A percentile compares a stretch with the other conserved stretches of the same genome.
phyloP scores from a whole-genome alignment of 37 sponge, comb jelly and placozoan genomes.

The Diacarnus erythraeanus region DNA sequence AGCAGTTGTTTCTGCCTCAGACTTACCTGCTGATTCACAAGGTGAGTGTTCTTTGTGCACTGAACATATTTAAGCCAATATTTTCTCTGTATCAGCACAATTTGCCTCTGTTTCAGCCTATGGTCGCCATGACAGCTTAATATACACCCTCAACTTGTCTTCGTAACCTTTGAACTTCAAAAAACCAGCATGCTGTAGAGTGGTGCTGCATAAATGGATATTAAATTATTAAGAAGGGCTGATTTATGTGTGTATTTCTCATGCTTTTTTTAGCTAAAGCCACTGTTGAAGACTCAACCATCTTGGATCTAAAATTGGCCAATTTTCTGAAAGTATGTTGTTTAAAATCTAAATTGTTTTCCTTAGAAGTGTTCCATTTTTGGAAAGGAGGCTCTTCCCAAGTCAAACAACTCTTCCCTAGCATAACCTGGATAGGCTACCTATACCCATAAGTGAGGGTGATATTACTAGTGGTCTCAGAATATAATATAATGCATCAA shows the following conservation, averaged over 20 bases:
- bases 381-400: too few relatives aligned
- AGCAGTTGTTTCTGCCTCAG: too few relatives aligned
- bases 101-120: neutral
- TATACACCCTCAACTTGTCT: neutral
- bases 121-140: neutral
- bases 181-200: neutral
- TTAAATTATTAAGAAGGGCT: neutral
- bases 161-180: neutral
- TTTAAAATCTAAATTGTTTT: too few relatives aligned
- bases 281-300: neutral
- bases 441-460: too few relatives aligned
- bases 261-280: neutral
- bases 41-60: neutral
- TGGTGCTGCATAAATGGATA: neutral
- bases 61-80: neutral
- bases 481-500: too few relatives aligned
- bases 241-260: too few relatives aligned
- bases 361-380: neutral
- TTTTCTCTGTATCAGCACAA: neutral
- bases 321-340: neutral
- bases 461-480: too few relatives aligned
- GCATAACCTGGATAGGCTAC: too few relatives aligned
- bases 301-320: neutral
- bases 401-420: too few relatives aligned
- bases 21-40: neutral